Evolutionary conservation across 2,797 vertebrate species (phyloP).

Genomic region (Huso huso): DNA sequence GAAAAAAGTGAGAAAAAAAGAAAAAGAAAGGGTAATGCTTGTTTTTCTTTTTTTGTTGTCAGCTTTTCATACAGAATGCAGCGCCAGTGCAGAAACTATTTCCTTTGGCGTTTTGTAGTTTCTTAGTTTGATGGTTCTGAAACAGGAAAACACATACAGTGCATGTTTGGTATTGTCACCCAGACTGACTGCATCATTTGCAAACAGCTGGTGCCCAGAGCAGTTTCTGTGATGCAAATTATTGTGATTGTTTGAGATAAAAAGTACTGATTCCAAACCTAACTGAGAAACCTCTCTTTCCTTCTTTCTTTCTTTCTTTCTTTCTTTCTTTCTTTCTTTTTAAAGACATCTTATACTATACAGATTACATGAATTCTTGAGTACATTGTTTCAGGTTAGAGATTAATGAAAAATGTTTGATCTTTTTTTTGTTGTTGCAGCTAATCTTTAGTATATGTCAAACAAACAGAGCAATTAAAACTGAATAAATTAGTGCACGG

Average conservation of each 20-base stretch:
- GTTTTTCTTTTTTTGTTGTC: constrained; percentile 25
- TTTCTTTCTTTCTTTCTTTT: constrained; percentile 31
- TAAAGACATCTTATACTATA: not conserved
- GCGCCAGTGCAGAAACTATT: constrained; percentile 26
- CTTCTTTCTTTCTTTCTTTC: constrained; percentile 15
- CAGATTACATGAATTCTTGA: no score
- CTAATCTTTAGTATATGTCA: constrained; percentile 37
- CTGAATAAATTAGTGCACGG: not conserved
- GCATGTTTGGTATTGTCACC: constrained; percentile 14
- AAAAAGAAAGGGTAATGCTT: not conserved
- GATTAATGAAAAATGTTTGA: constrained; percentile 18
- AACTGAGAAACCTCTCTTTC: constrained; percentile 43
- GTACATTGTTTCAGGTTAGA: no score
- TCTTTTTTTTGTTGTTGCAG: constrained; percentile 35
- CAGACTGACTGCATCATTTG: constrained; percentile 45
- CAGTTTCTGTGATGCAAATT: constrained; percentile 43
- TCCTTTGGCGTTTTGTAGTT: constrained; percentile 30
- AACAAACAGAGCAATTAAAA: constrained; percentile 12
- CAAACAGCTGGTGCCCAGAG: constrained; percentile 19
- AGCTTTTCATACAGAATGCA: constrained; percentile 26
- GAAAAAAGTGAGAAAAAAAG: no score
- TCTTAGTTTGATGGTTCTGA: constrained; percentile 22
- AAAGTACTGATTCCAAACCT: constrained; percentile 36
- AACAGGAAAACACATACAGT: constrained; percentile 13
- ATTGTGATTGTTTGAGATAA: constrained; percentile 43